Evolutionary conservation across 2,113 vertebrate genomes (phyloP), one percentile per base, ranked within the genome.

Genomic region (Leucosticte australis): DNA sequence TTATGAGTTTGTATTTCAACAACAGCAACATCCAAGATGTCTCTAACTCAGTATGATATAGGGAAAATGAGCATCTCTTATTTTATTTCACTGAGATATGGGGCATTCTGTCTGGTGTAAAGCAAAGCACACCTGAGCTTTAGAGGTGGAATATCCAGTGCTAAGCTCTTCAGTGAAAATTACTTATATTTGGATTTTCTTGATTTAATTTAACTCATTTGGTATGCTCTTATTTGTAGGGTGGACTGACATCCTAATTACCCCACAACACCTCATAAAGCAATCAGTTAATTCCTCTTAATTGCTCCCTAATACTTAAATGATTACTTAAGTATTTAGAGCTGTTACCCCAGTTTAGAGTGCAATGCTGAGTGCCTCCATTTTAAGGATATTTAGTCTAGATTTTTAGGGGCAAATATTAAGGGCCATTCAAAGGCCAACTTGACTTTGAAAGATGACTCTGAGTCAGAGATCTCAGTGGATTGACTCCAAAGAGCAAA

Each of bases 391-490:
- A 82, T 86, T 96, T 80, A 94, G 75, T 86, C 60, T 37, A 93
- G 44, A 84, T 67, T 95, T 97, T 97, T 42, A 7, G 3, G 87
- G 59, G 31, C 6, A 37, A 78, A 77, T 94, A 93, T 42, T 81
- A 96, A 94, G 50, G 37, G 27, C 68, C 90, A 52, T 84, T 95
- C 75, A 97, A 97, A 96, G 90, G 82, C 52, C 59, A 96, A 21
- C 79, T 88, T 96, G 78, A 92, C 78, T 89, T 97, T 97, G 81
- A 97, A 97, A 89, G 44, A 94, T 84, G 73, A 44, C 41, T 81
- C 87, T 78, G 87, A 97, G 87, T 94, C 70, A 96, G 83, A 96
- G 87, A 75, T 56, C 77, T 94, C 83, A 77, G 62, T 86, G 92
- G 90, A 92, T 79, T 96, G 91, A 78, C 95, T 94, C 93, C 68